Base-by-base conservation (phyloP, 2,797 vertebrate species). In the Atherinosoma microstoma region DNA sequence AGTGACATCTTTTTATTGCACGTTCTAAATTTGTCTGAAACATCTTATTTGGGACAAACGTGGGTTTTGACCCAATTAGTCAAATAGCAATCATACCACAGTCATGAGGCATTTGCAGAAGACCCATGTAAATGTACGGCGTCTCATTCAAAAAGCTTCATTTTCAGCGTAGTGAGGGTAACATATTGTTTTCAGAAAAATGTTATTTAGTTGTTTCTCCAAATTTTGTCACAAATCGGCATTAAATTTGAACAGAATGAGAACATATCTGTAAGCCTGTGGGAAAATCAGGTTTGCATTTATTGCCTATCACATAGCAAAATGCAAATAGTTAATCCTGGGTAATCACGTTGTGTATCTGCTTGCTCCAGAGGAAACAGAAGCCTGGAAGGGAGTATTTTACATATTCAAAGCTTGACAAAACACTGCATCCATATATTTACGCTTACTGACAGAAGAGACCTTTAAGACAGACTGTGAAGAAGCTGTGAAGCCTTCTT, bases 321-420 rank as follows among this genome's bases (percentile, higher is more conserved):
- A 70, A 86, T 84, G 81, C 71, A 75, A 79, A 86, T 84, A 70
- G 67, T 69, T 88, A 89, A 89, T 91, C 83, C 87, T 70, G 67
- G 73, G 76, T 88, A 89, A 91, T 92, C 88, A 83, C n/a, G 73
- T 91, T 89, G 89, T 84, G 85, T 73, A 86, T 88, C 81, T 80
- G 70, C 51, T 67, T 76, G 75, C 70, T 82, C 57, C 54, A 47
- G 65, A 82, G 85, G 87, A 87, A 85, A 85, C 72, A 83, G 40
- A 58, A 70, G 80, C 82, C 86, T 87, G 76, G 72, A 75, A 89
- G 88, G 71, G 73, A 84, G 68, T 80, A 67, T 71, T 91, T 92
- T 84, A 87, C 85, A 90, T 87, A 88, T 89, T 76, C 67, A 87
- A 84, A 82, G 86, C 88, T 79, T 84, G 74, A 90, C 79, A 87